A percentile compares a stretch with the other conserved stretches of the same genome.
These are phyloP conservation scores for Calyptomena viridis DNA, from an alignment of 2,113 vertebrate genomes.

Conservation along the genomic window DNA sequence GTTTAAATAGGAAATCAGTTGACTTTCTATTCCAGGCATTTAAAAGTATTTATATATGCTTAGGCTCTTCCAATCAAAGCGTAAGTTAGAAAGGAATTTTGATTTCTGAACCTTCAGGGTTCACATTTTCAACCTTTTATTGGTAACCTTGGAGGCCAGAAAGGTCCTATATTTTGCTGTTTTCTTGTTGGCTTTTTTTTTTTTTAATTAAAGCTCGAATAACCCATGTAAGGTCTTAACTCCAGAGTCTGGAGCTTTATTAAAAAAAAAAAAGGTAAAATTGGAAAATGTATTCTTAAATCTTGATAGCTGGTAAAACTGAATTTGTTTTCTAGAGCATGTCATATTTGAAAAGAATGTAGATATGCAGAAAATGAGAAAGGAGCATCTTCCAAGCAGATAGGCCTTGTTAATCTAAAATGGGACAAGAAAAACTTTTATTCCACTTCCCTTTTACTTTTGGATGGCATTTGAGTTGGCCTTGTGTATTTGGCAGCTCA, in stretches of 20 bases:
- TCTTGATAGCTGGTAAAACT: neutral
- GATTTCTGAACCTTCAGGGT: neutral
- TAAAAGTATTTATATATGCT: slow-evolving; percentile 2
- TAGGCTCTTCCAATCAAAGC: neutral
- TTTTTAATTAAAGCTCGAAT: neutral
- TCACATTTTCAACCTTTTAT: neutral
- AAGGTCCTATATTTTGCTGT: neutral
- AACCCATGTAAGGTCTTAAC: neutral
- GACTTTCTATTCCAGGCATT: neutral
- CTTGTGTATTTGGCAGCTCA: slow-evolving; percentile 31
- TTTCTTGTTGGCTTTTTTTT: neutral
- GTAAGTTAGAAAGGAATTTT: neutral
- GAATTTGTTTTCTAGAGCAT: neutral
- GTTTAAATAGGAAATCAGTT: slow-evolving; percentile 1
- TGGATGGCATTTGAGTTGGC: slow-evolving; percentile 47
- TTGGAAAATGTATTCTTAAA: neutral
- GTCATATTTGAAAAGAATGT: neutral
- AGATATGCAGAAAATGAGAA: neutral
- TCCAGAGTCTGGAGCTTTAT: neutral
- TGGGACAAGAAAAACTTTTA: slow-evolving; percentile 23
- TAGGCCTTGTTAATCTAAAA: neutral
- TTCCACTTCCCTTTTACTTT: slow-evolving; percentile 42
- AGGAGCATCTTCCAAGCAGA: neutral
- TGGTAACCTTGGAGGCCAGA: neutral
- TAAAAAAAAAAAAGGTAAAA: neutral